A percentile compares a stretch with the other conserved stretches of the same genome.
phyloP scores from a whole-genome alignment of 2,113 vertebrate genomes.

The Meriones unguiculatus region DNA sequence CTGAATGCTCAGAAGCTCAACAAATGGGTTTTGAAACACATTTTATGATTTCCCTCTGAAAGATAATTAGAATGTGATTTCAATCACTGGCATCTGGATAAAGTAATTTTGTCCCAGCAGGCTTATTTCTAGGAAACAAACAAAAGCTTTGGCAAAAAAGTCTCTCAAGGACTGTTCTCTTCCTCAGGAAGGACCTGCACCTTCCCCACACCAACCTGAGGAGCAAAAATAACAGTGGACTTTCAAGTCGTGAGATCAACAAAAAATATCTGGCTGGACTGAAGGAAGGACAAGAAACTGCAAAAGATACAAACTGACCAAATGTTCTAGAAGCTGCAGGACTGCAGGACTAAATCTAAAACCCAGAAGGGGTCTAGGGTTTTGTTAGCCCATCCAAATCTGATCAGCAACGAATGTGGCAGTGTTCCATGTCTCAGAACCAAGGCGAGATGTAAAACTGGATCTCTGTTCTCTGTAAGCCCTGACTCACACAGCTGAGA shows the following conservation, averaged over 20 bases:
- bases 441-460: neutral
- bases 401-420: neutral
- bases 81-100: constrained; percentile 68
- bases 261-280: constrained; percentile 11
- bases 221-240: constrained; percentile 38
- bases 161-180: constrained; percentile 63
- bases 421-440: neutral
- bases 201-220: neutral
- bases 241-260: constrained; percentile 19
- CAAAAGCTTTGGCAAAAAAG: constrained; percentile 78
- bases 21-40: constrained; percentile 65
- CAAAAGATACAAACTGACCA: neutral
- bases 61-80: constrained; percentile 74
- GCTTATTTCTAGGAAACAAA: constrained; percentile 57
- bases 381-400: neutral
- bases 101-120: constrained; percentile 69
- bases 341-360: constrained; percentile 39
- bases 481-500: neutral
- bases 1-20: constrained; percentile 67
- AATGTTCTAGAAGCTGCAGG: neutral
- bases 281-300: constrained; percentile 6
- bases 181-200: constrained; percentile 17
- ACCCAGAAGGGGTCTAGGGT: constrained; percentile 47
- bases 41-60: constrained; percentile 60
- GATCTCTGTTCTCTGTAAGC: neutral